Conservation (phyloP, 2,797 vertebrate species). For the Discoglossus pictus region DNA sequence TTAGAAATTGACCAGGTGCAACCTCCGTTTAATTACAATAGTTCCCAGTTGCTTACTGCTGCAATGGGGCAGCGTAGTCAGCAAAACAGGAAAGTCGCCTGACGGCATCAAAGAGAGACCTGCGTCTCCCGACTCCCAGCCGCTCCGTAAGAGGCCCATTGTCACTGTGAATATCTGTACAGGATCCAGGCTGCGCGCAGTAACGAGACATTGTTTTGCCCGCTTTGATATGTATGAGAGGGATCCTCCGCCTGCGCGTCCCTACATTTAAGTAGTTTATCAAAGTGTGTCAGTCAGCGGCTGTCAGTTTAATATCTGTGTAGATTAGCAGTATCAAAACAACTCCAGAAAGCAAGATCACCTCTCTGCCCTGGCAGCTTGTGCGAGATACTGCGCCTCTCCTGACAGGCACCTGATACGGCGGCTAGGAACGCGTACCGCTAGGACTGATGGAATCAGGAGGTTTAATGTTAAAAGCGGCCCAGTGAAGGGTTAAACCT, state of each 20-base stretch:
- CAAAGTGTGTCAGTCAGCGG: conserved; percentile 37
- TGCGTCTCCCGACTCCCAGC: neutral
- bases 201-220: conserved; percentile 39
- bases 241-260: conserved; percentile 18
- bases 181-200: conserved; percentile 13
- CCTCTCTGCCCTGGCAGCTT: conserved; percentile 17
- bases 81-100: neutral
- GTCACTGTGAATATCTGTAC: conserved; percentile 30
- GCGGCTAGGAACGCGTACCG: neutral
- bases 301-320: conserved; percentile 36
- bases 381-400: conserved; percentile 9
- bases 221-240: conserved; percentile 39
- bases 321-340: conserved; percentile 34
- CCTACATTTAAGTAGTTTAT: conserved; percentile 38
- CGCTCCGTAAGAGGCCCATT: conserved; percentile 6
- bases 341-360: conserved; percentile 43
- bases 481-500: neutral
- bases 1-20: neutral
- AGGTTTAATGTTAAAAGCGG: too few relatives aligned
- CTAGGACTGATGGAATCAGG: conserved; percentile 18
- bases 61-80: neutral
- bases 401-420: conserved; percentile 25
- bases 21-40: neutral
- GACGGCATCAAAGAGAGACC: conserved; percentile 10
- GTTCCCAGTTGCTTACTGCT: conserved; percentile 2